Percentiles rank a stretch among this genome's conserved stretches.
These are phyloP conservation scores for Echinops telfairi DNA, from an alignment of 2,113 vertebrate genomes.

Conservation along the genomic window DNA sequence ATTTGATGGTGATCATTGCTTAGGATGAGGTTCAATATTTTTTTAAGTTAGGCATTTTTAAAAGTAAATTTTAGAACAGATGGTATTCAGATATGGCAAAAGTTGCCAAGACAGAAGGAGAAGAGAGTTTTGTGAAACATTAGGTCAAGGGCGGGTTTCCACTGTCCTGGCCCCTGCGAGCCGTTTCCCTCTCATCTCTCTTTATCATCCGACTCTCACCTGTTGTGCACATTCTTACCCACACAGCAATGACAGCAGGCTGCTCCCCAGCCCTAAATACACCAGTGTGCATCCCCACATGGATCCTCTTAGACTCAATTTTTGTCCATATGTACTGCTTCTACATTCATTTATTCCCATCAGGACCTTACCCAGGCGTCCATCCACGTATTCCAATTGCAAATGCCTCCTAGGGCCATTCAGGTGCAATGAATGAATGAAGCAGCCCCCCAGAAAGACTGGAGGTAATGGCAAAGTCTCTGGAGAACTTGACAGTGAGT, in stretches of 20 bases:
- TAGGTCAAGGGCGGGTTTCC: background rate
- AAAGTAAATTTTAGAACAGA: slow-evolving; percentile 15
- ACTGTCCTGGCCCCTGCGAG: background rate
- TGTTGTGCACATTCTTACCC: accelerated
- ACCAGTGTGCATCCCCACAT: no score
- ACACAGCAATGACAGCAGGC: accelerated
- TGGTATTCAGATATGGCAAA: background rate
- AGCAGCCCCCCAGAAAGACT: background rate
- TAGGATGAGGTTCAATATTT: background rate
- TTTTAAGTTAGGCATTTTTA: slow-evolving; percentile 10
- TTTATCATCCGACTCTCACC: background rate
- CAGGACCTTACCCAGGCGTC: background rate
- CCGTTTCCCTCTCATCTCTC: background rate
- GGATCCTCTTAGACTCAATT: background rate
- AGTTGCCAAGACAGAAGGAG: background rate
- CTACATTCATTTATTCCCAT: background rate
- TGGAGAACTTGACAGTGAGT: background rate
- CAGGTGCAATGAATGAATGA: background rate
- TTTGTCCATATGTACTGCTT: background rate
- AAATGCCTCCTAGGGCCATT: background rate
- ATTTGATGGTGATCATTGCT: background rate
- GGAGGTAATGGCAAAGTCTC: background rate
- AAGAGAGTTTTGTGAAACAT: background rate
- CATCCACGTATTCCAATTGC: background rate
- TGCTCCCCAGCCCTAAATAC: accelerated